Conservation (phyloP, 1,140 invertebrate genomes). For the Anthonomus grandis region DNA sequence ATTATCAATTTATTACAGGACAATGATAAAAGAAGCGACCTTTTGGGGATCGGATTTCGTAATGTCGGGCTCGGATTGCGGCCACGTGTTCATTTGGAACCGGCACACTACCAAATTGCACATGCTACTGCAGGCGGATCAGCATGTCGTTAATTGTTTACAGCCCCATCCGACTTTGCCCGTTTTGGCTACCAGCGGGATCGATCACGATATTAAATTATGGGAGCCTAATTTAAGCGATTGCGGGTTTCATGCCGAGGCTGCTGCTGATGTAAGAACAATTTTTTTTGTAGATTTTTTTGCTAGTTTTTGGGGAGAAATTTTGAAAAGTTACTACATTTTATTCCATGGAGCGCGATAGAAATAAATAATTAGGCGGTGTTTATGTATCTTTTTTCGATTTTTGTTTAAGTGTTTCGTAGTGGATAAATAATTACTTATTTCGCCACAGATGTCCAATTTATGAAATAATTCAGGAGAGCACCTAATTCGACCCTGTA, state of each 20-base stretch:
- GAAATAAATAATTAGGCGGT: too few species aligned
- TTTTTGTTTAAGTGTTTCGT: too few species aligned
- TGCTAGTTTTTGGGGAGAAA: neutral
- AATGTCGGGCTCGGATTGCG: slow-evolving; percentile 85
- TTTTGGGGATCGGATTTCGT: slow-evolving; percentile 85
- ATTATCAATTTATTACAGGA: slow-evolving; percentile 54
- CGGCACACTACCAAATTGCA: slow-evolving; percentile 62
- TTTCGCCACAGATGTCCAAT: too few species aligned
- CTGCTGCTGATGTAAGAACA: slow-evolving; percentile 68
- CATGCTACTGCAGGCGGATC: slow-evolving; percentile 81
- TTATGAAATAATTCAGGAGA: too few species aligned
- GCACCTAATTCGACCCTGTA: too few species aligned
- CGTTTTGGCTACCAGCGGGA: slow-evolving; percentile 81
- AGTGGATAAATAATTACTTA: too few species aligned
- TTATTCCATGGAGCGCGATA: too few species aligned
- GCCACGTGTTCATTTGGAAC: slow-evolving; percentile 72
- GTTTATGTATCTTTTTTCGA: too few species aligned
- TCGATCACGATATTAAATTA: slow-evolving; percentile 87
- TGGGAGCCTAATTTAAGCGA: slow-evolving; percentile 69
- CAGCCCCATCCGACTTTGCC: slow-evolving; percentile 82
- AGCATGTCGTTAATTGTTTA: slow-evolving; percentile 83
- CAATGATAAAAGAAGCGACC: slow-evolving; percentile 86
- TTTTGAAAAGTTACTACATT: too few species aligned
- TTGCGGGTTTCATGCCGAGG: slow-evolving; percentile 61
- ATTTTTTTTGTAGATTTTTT: neutral